Evolutionary conservation across 2,113 vertebrate species (phyloP).

Genomic region (Sebastes fasciatus): DNA sequence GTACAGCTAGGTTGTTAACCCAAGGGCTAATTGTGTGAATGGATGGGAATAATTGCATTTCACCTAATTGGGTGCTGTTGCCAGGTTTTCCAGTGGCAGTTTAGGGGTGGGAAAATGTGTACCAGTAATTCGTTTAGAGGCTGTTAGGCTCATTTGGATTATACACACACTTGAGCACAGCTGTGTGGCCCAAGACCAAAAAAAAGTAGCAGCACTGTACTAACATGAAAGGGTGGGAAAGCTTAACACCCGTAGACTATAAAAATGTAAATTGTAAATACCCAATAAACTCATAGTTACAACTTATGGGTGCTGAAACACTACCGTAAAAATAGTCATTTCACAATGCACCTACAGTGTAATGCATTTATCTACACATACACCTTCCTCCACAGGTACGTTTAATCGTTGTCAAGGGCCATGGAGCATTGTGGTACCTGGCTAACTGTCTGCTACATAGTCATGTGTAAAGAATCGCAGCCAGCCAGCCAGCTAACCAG

Average conservation of each 20-base stretch:
- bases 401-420: conserved; percentile 37
- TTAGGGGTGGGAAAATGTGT: conserved; percentile 71
- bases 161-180: conserved; percentile 78
- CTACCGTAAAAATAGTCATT: conserved; percentile 28
- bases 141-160: conserved; percentile 79
- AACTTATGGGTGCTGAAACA: conserved; percentile 29
- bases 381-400: conserved; percentile 8
- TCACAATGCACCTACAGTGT: conserved; percentile 6
- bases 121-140: conserved; percentile 77
- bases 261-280: conserved; percentile 54
- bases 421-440: conserved; percentile 48
- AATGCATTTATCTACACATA: conserved; percentile 30
- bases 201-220: conserved; percentile 51
- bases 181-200: conserved; percentile 72
- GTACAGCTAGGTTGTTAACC: conserved; percentile 71
- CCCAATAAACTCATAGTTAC: conserved; percentile 36
- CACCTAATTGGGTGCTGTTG: conserved; percentile 76
- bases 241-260: conserved; percentile 42
- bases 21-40: conserved; percentile 77
- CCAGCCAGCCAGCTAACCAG: conserved; percentile 62
- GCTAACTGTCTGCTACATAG: conserved; percentile 50
- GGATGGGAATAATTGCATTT: conserved; percentile 82
- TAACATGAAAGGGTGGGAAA: conserved; percentile 57
- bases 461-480: conserved; percentile 60
- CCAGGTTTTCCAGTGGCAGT: conserved; percentile 78